These are phyloP conservation scores for Dryomyza anilis DNA, from an alignment of 2,888 invertebrate species.

Conservation along the genomic window DNA sequence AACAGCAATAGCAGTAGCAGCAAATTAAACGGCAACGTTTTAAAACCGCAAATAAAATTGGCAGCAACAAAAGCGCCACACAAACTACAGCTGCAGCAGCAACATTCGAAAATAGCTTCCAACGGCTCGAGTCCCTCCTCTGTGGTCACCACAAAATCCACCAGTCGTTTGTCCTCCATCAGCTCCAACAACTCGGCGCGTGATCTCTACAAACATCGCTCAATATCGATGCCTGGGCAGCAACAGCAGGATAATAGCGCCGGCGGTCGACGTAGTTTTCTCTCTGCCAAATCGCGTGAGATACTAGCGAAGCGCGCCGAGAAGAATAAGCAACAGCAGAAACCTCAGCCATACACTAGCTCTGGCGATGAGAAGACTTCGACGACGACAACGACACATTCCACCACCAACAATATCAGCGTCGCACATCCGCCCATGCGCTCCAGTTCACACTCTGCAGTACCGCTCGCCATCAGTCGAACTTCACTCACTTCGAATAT, in stretches of 20 bases:
- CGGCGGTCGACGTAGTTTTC: conserved; percentile 54
- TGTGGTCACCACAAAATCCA: conserved; percentile 57
- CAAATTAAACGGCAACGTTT: conserved; percentile 21
- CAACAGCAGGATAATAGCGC: conserved; percentile 22
- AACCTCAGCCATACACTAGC: conserved; percentile 39
- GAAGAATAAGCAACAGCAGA: conserved; percentile 50
- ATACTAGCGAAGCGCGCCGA: conserved; percentile 59
- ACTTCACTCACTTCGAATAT: conserved; percentile 57
- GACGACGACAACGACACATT: conserved; percentile 25
- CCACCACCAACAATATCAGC: conserved; percentile 6
- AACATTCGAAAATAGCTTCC: conserved; percentile 51
- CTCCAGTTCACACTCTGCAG: conserved; percentile 53
- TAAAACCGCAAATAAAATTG: conserved; percentile 31
- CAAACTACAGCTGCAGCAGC: conserved; percentile 41
- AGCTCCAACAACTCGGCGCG: conserved; percentile 58
- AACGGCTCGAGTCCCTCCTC: conserved; percentile 60
- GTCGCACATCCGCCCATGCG: conserved; percentile 44
- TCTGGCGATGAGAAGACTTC: conserved; percentile 44
- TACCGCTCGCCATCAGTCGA: conserved; percentile 42
- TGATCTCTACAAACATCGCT: conserved; percentile 57
- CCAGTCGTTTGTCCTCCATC: conserved; percentile 57
- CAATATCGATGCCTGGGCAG: conserved; percentile 57
- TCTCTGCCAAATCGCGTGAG: conserved; percentile 60
- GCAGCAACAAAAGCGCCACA: conserved; percentile 23
- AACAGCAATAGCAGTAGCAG: background rate